Percentiles rank a stretch among this genome's conserved stretches.
Evolutionary conservation across 2,888 invertebrate genomes (phyloP).

Genomic region (Tuberolachnus salignus): DNA sequence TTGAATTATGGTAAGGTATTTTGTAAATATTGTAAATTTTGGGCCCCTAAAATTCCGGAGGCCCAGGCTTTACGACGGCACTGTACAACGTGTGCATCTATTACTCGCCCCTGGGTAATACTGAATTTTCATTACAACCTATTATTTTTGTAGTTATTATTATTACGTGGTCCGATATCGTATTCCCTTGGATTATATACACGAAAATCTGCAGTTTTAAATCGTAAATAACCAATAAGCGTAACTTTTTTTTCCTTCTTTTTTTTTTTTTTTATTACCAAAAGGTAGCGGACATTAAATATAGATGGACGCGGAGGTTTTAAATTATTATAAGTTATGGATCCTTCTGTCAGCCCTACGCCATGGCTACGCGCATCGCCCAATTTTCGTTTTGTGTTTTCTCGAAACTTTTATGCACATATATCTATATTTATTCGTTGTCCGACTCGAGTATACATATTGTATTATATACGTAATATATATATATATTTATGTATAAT

Average conservation of each 20-base stretch:
- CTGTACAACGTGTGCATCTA: neutral
- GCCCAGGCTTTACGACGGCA: too few species aligned
- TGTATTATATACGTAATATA: too few species aligned
- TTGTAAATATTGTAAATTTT: too few species aligned
- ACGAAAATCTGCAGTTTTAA: slow-evolving; percentile 7
- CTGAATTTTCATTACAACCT: neutral
- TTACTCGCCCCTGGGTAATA: too few species aligned
- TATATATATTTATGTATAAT: neutral
- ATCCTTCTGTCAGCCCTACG: neutral
- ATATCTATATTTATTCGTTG: too few species aligned
- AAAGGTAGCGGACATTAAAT: slow-evolving; percentile 42
- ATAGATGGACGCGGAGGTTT: slow-evolving; percentile 22
- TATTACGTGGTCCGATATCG: neutral
- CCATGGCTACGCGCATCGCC: neutral
- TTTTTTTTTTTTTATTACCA: slow-evolving; percentile 50
- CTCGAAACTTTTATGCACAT: too few species aligned
- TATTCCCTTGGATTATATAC: slow-evolving; percentile 7
- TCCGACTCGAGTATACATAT: too few species aligned
- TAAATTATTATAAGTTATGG: neutral
- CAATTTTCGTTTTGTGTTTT: neutral
- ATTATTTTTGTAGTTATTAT: neutral
- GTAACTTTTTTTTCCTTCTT: too few species aligned
- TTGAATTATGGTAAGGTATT: too few species aligned
- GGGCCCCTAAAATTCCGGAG: too few species aligned
- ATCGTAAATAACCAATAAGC: slow-evolving; percentile 31